Conservation (phyloP, 2,888 invertebrate genomes). For the Lomographa bimaculata region DNA sequence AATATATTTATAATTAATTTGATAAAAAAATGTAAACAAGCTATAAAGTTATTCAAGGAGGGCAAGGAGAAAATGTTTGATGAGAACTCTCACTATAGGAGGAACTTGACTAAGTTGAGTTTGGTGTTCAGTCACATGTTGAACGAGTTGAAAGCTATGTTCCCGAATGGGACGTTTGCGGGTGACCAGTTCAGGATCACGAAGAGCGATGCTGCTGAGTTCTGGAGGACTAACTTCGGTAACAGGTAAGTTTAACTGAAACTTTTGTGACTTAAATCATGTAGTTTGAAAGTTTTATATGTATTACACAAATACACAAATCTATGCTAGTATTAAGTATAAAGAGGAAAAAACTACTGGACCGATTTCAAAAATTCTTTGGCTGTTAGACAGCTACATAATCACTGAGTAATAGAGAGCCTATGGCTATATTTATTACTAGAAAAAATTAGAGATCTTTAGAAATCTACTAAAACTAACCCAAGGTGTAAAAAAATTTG, state of each 20-base stretch:
- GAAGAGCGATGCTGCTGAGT: conserved; percentile 99
- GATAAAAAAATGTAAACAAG: conserved; percentile 99
- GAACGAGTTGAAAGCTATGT: conserved; percentile 98
- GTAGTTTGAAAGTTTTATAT: too few species aligned
- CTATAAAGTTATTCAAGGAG: conserved; percentile 98
- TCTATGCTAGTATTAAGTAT: too few species aligned
- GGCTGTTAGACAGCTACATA: too few species aligned
- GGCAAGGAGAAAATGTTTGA: conserved; percentile 99
- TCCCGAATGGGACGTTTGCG: conserved; percentile 97
- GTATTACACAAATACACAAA: too few species aligned
- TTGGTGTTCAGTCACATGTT: conserved; percentile 99
- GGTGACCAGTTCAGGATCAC: conserved; percentile 99
- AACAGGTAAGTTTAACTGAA: conserved; percentile 89
- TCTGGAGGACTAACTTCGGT: conserved; percentile 98
- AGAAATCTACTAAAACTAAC: too few species aligned
- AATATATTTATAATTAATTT: conserved; percentile 99
- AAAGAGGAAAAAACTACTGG: too few species aligned
- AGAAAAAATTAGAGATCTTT: too few species aligned
- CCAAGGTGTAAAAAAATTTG: too few species aligned
- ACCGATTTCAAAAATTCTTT: too few species aligned
- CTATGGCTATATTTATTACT: too few species aligned
- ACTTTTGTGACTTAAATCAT: not conserved
- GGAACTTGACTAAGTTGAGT: conserved; percentile 98
- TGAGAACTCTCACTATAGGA: conserved; percentile 94
- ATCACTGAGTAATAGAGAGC: too few species aligned